Percentiles rank a stretch among this genome's conserved stretches.
Evolutionary conservation across 1,140 invertebrate genomes (phyloP).

Genomic region (Drosophila nannoptera): DNA sequence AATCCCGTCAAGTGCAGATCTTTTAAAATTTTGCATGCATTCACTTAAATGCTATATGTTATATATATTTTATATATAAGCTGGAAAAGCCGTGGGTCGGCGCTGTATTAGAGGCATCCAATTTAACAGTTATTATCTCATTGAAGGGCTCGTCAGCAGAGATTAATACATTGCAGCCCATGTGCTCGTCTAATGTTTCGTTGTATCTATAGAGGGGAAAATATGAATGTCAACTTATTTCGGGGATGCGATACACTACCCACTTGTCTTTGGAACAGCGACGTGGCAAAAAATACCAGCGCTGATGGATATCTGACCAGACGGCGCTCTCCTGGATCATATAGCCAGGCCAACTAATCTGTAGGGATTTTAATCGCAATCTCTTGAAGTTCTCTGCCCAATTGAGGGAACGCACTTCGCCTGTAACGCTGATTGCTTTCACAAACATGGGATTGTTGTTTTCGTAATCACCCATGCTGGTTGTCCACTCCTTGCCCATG

Average conservation of each 20-base stretch:
- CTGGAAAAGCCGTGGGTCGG: slow-evolving; percentile 96
- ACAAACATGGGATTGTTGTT: slow-evolving; percentile 97
- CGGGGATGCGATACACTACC: not conserved
- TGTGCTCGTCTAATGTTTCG: slow-evolving; percentile 93
- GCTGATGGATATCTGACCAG: slow-evolving; percentile 91
- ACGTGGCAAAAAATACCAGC: slow-evolving; percentile 97
- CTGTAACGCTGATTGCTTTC: slow-evolving; percentile 89
- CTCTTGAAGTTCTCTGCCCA: slow-evolving; percentile 86
- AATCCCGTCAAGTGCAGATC: too few relatives aligned
- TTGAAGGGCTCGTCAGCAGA: slow-evolving; percentile 90
- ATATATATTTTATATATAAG: slow-evolving; percentile 81
- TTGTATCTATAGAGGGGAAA: slow-evolving; percentile 84
- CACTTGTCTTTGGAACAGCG: slow-evolving; percentile 88
- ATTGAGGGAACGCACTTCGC: slow-evolving; percentile 88
- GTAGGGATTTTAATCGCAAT: slow-evolving; percentile 80
- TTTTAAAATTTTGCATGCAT: too few relatives aligned
- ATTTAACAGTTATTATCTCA: slow-evolving; percentile 80
- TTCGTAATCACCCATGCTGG: slow-evolving; percentile 88
- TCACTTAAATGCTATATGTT: too few relatives aligned
- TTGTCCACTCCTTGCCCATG: slow-evolving; percentile 99
- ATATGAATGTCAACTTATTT: not conserved
- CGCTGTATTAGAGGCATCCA: slow-evolving; percentile 82
- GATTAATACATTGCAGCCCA: slow-evolving; percentile 94
- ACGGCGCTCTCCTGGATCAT: slow-evolving; percentile 97
- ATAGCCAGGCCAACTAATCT: slow-evolving; percentile 88